phyloP scores from a whole-genome alignment of 35 echinoderm and acorn worm genomes.

The Eucidaris tribuloides region DNA sequence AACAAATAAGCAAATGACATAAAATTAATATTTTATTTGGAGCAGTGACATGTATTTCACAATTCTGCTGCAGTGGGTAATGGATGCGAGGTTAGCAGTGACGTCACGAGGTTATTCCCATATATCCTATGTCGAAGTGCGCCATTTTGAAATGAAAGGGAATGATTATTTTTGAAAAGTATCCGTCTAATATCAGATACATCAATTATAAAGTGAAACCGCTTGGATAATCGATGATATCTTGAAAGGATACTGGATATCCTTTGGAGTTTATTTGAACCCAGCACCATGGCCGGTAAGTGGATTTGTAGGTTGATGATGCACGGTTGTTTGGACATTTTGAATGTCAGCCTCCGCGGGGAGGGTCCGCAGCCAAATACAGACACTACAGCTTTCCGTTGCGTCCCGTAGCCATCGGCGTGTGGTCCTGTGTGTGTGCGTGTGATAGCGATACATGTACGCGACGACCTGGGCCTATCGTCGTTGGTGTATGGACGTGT shows the following conservation, averaged over 20 bases:
- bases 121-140: conserved; percentile 5
- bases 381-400: neutral
- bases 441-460: neutral
- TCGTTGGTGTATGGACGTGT: neutral
- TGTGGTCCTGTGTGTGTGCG: neutral
- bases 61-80: no score
- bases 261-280: conserved; percentile 35
- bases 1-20: no score
- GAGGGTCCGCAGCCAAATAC: neutral
- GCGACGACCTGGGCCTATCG: neutral
- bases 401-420: neutral
- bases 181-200: conserved; percentile 49
- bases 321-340: conserved; percentile 25
- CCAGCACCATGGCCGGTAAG: conserved; percentile 89
- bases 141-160: conserved; percentile 85
- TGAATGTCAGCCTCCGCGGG: neutral
- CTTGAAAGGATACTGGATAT: conserved; percentile 21
- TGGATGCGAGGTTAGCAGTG: conserved; percentile 29
- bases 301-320: conserved; percentile 26
- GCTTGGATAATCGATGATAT: neutral
- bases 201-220: conserved; percentile 30
- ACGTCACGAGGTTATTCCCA: conserved; percentile 26
- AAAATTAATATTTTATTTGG: no score
- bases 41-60: no score
- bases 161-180: conserved; percentile 25